Conservation (phyloP, 2,888 invertebrate species). For the Sicus ferrugineus region DNA sequence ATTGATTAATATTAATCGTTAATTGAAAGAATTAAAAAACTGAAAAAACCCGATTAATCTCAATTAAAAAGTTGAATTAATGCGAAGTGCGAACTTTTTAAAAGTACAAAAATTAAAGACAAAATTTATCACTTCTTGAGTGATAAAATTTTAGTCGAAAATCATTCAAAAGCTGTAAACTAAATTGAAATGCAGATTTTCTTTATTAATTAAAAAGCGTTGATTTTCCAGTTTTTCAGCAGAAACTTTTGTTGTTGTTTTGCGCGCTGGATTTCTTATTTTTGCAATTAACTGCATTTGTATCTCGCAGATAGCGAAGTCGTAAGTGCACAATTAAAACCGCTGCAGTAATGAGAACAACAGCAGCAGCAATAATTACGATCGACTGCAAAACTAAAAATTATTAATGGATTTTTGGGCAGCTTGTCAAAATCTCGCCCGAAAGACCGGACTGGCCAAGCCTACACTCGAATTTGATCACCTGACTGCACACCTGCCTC, state of each 20-base stretch:
- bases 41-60: background rate
- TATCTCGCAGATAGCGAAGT: background rate
- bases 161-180: too few relatives aligned
- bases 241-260: background rate
- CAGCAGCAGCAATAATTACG: conserved; percentile 14
- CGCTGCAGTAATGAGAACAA: background rate
- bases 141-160: too few relatives aligned
- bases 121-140: too few relatives aligned
- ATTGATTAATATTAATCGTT: background rate
- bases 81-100: background rate
- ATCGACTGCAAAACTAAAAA: background rate
- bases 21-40: background rate
- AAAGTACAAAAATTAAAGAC: background rate
- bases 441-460: conserved; percentile 23
- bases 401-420: conserved; percentile 26
- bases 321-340: background rate
- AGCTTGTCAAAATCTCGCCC: conserved; percentile 21
- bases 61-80: background rate
- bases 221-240: background rate
- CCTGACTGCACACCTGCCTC: background rate
- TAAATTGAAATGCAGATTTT: background rate
- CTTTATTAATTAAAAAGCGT: background rate
- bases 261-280: background rate
- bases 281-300: conserved; percentile 1
- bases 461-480: background rate